Conservation (phyloP, 2,888 invertebrate species). For the Microctonus hyperodae region DNA sequence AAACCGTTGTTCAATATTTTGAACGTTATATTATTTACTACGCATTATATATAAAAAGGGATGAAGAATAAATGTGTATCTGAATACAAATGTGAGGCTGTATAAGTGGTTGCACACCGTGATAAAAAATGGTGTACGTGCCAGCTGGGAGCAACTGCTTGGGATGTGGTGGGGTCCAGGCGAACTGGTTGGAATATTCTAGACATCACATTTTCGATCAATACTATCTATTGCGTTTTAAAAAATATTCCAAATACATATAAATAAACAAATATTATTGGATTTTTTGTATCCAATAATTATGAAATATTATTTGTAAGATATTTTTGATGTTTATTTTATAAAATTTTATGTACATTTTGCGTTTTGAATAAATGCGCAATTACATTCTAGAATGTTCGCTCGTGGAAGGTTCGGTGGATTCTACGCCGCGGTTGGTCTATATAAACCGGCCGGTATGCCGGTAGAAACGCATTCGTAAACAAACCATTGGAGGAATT, state of each 20-base stretch:
- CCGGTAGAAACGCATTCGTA: constrained; percentile 55
- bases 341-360: constrained; percentile 19
- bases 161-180: constrained; percentile 43
- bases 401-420: constrained; percentile 38
- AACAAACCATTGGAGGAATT: constrained; percentile 50
- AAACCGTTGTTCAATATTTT: neutral
- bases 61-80: neutral
- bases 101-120: neutral
- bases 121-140: constrained; percentile 26
- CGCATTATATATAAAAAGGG: neutral
- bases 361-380: constrained; percentile 34
- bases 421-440: constrained; percentile 32
- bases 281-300: neutral
- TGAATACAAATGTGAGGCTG: constrained; percentile 12
- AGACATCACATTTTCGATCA: constrained; percentile 48
- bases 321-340: neutral
- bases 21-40: constrained; percentile 13
- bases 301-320: neutral
- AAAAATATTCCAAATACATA: constrained; percentile 26
- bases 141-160: constrained; percentile 30
- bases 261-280: neutral
- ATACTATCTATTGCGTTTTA: constrained; percentile 45
- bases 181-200: constrained; percentile 59
- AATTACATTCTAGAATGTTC: constrained; percentile 34
- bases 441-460: constrained; percentile 53